Base-by-base conservation (phyloP, 2,888 invertebrate species). In the Parthenolecanium corni region DNA sequence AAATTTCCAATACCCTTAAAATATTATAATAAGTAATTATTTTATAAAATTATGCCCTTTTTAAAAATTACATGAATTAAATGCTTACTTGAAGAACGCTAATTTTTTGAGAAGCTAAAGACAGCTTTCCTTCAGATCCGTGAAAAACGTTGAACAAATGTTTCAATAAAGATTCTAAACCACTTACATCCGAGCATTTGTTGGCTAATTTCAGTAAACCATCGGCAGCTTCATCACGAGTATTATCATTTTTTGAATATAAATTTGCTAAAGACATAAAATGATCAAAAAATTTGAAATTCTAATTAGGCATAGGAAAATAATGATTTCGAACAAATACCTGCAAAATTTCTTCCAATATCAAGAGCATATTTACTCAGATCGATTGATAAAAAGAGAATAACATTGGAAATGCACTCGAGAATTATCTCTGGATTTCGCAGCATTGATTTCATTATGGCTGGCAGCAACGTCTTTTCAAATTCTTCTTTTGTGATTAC, bases 391-490 rank as follows among this genome's bases (percentile, higher is more conserved):
- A 53, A n/a, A 58, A 83, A 82, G 6, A 79, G 78, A 23, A 94
- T 74, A 65, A 93, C 82, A 52, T 83, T 78, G 0, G 87, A 87
- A 40, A 94, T 85, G 18, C 84, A 83, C 72, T 86, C 82, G 20
- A 94, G 78, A 66, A 89, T 86, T 58, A 91, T 83, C 78, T 97
- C 97, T 0, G 97, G 95, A 75, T 89, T 94, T 56, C 97, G 77
- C 25, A 97, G 77, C 83, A 96, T 86, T 20, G 91, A 84, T 73
- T 93, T 92, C 73, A 92, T 89, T 62, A 94, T 76, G 1, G 90
- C 85, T 1, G 95, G 93, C 65, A 93, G 76, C 47, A 96, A 73
- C 5, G 76, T 76, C 51, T 78, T 80, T 70, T 85, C 83, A 69
- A 94, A 89, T 57, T 88, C 86, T 0, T 79, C 78, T 65, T 80